A percentile compares a stretch with the other conserved stretches of the same genome.
These are phyloP conservation scores for Hippocampus barbouri DNA, from an alignment of 2,113 vertebrate species.

Conservation along the genomic window DNA sequence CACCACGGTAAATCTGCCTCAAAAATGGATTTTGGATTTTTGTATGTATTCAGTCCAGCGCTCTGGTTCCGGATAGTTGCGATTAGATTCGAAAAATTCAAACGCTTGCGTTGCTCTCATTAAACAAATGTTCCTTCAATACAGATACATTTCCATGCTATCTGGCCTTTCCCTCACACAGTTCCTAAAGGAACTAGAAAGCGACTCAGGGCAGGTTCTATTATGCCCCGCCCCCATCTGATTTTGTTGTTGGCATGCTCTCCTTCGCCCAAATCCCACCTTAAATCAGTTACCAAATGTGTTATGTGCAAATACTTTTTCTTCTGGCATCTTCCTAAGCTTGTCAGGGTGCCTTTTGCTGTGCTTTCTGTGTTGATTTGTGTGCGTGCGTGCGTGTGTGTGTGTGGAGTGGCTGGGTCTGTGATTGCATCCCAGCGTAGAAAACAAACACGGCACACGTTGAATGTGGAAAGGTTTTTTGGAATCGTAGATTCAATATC, in stretches of 20 bases:
- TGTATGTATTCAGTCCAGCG: background rate
- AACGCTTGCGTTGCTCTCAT: background rate
- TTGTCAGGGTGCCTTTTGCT: background rate
- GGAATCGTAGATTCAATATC: too few species aligned
- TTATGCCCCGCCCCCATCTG: too few species aligned
- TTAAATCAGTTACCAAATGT: background rate
- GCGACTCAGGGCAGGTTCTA: too few species aligned
- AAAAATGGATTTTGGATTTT: too few species aligned
- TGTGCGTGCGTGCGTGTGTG: too few species aligned
- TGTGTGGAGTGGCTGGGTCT: background rate
- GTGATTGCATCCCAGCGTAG: background rate
- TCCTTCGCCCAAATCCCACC: background rate
- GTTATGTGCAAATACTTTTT: background rate
- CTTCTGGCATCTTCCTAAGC: background rate
- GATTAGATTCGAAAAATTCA: background rate
- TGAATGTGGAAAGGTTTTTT: too few species aligned
- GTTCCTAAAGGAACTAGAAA: too few species aligned
- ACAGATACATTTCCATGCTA: too few species aligned
- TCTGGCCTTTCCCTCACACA: too few species aligned
- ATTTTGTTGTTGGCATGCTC: background rate
- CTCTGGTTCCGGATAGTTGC: background rate
- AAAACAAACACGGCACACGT: too few species aligned
- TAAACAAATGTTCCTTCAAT: too few species aligned
- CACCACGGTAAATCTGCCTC: too few species aligned
- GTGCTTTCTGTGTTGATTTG: background rate